Conservation (phyloP, 2,113 vertebrate genomes). For the Falcunculus frontatus region DNA sequence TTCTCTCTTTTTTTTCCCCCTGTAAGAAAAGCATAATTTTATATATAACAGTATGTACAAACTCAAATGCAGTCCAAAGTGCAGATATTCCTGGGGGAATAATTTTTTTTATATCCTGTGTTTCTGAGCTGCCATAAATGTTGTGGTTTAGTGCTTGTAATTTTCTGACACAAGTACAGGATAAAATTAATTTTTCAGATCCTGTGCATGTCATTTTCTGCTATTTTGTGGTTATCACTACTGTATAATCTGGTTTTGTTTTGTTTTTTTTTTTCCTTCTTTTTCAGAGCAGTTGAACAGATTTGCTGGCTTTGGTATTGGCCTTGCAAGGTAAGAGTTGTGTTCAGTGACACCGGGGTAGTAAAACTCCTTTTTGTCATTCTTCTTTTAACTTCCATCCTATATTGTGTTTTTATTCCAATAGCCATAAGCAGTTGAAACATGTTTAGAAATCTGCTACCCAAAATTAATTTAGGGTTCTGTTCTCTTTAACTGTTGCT, state of each 20-base stretch:
- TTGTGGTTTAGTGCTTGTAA: background rate
- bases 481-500: background rate
- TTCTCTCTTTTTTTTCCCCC: background rate
- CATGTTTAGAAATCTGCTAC: background rate
- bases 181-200: background rate
- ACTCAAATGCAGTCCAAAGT: background rate
- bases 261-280: conserved; percentile 16
- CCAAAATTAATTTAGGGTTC: background rate
- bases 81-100: background rate
- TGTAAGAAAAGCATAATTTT: background rate
- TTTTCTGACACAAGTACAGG: background rate
- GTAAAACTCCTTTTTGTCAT: background rate
- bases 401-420: background rate
- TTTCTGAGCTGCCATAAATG: background rate
- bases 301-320: conserved; percentile 90
- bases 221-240: background rate
- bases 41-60: background rate
- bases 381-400: no score
- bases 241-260: conserved; percentile 41
- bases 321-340: conserved; percentile 87
- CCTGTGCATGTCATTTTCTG: background rate
- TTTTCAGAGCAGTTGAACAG: conserved; percentile 85
- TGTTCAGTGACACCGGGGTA: background rate
- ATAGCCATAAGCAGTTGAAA: background rate
- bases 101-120: background rate